These are phyloP conservation scores for Paedocypris micromegethes DNA, from an alignment of 2,797 vertebrate species.

Conservation along the genomic window DNA sequence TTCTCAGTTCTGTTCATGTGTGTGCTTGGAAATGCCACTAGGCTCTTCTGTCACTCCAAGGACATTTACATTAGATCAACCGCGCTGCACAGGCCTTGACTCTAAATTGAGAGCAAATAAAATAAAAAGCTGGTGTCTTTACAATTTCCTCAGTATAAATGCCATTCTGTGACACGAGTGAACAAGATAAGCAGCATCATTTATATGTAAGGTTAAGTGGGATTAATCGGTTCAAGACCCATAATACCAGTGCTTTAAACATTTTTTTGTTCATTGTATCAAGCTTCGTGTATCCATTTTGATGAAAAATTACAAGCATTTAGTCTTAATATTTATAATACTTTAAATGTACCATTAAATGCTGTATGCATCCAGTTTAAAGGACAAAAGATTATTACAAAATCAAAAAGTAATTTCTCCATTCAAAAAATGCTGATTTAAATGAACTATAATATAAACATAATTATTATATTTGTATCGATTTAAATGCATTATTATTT, in stretches of 20 bases:
- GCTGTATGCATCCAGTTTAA: too few species aligned
- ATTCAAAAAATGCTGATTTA: too few species aligned
- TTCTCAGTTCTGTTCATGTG: conserved; percentile 43
- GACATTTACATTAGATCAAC: conserved; percentile 40
- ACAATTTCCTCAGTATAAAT: conserved; percentile 25
- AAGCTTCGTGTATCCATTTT: too few species aligned
- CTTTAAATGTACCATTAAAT: too few species aligned
- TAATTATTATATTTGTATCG: too few species aligned
- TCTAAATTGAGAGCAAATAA: conserved; percentile 31
- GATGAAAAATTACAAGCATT: too few species aligned
- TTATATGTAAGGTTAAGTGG: conserved; percentile 16
- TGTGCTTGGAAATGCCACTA: conserved; percentile 46
- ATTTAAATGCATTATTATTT: too few species aligned
- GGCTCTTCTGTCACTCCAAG: conserved; percentile 42
- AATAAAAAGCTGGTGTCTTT: conserved; percentile 17
- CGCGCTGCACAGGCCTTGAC: conserved; percentile 37
- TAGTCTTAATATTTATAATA: too few species aligned
- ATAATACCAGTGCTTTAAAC: not conserved
- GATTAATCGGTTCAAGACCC: conserved; percentile 6
- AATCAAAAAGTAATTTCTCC: too few species aligned
- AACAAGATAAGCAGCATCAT: not conserved
- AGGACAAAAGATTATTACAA: too few species aligned
- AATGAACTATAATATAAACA: too few species aligned
- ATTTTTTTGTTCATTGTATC: too few species aligned
- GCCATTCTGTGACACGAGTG: not conserved